phyloP scores from a whole-genome alignment of 2,113 vertebrate species.

The Marcusenius ussheri region DNA sequence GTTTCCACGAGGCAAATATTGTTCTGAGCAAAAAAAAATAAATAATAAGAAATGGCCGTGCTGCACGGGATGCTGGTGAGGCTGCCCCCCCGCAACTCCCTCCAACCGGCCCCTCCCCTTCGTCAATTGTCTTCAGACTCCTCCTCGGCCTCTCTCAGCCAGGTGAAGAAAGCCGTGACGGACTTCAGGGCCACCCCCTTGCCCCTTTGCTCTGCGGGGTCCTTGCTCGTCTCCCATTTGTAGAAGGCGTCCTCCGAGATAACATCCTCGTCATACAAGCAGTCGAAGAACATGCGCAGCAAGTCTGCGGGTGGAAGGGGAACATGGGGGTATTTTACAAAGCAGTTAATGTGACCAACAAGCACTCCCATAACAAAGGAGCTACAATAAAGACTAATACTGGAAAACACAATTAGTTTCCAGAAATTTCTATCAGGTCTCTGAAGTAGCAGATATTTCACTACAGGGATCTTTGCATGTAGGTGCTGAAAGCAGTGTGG shows the following conservation, averaged over 20 bases:
- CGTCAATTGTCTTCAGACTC: conserved; percentile 95
- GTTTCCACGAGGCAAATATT: conserved; percentile 52
- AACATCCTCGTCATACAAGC: conserved; percentile 95
- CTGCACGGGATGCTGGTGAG: conserved; percentile 71
- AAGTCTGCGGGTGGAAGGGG: conserved; percentile 63
- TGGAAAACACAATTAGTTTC: background rate
- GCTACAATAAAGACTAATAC: background rate
- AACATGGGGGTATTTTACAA: background rate
- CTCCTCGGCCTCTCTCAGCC: conserved; percentile 95
- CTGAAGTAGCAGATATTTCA: background rate
- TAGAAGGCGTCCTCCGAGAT: conserved; percentile 98
- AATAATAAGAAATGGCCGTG: conserved; percentile 53
- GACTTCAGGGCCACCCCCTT: conserved; percentile 94
- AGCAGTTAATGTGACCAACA: background rate
- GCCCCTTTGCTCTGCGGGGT: conserved; percentile 85
- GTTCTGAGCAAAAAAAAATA: conserved; percentile 42
- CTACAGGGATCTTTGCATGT: background rate
- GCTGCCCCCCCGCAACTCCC: conserved; percentile 24
- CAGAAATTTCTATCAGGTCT: background rate
- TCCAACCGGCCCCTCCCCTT: conserved; percentile 5
- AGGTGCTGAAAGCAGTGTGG: background rate
- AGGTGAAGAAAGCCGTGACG: conserved; percentile 92
- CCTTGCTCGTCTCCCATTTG: conserved; percentile 93
- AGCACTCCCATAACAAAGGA: background rate
- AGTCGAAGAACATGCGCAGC: conserved; percentile 97